A percentile compares a stretch with the other conserved stretches of the same genome.
Evolutionary conservation across 1,140 invertebrate species (phyloP).

Genomic region (Aphaenogaster rudis): DNA sequence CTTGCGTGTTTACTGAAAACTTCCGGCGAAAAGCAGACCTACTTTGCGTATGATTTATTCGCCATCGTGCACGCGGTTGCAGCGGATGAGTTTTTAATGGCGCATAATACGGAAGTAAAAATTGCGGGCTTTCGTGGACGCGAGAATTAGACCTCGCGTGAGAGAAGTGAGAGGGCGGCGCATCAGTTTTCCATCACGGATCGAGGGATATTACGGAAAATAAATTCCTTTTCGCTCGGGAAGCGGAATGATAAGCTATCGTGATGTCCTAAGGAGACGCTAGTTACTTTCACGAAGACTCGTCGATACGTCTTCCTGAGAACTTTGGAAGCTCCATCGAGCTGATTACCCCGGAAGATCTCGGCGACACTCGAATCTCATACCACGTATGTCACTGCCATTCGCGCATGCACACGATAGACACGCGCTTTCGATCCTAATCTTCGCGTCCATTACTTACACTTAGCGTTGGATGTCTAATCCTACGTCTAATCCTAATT

Average conservation of each 20-base stretch:
- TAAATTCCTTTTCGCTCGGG: conserved; percentile 28
- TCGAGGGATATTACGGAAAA: conserved; percentile 44
- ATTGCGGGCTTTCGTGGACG: conserved; percentile 61
- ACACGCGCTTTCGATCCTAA: neutral
- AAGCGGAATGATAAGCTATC: conserved; percentile 58
- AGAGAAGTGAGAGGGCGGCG: neutral
- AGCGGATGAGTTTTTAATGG: conserved; percentile 68
- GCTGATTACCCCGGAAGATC: conserved; percentile 30
- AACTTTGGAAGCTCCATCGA: conserved; percentile 1
- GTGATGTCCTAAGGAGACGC: conserved; percentile 54
- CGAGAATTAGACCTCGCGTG: conserved; percentile 54
- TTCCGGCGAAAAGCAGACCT: conserved; percentile 54
- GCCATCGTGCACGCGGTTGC: conserved; percentile 38
- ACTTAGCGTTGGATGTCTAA: neutral
- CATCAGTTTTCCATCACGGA: conserved; percentile 40
- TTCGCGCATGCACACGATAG: neutral
- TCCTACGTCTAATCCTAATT: neutral
- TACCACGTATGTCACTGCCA: conserved; percentile 29
- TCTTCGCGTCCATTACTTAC: neutral
- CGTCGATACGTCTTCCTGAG: conserved; percentile 54
- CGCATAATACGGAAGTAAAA: conserved; percentile 61
- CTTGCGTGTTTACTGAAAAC: conserved; percentile 58
- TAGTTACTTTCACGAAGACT: conserved; percentile 36
- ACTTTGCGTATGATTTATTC: conserved; percentile 63
- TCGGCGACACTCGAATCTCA: conserved; percentile 22